Evolutionary conservation across 2,888 invertebrate species (phyloP).

Genomic region (Calliscelio sp.): DNA sequence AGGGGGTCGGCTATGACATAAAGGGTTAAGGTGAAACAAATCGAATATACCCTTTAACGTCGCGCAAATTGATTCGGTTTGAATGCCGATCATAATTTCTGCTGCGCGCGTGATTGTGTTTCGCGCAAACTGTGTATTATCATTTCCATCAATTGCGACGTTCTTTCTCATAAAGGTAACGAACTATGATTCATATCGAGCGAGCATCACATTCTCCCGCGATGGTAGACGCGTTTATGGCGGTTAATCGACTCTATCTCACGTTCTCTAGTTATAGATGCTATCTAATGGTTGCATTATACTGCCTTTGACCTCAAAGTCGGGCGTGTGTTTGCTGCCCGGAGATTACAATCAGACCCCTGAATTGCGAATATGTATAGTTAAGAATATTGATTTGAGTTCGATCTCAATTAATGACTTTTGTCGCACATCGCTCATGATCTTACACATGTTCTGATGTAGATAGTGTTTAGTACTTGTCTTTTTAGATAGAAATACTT

Average conservation of each 20-base stretch:
- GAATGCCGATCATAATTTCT: constrained; percentile 57
- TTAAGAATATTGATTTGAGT: constrained; percentile 61
- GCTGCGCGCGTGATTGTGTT: constrained; percentile 58
- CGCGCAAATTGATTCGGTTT: constrained; percentile 57
- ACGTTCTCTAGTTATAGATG: constrained; percentile 67
- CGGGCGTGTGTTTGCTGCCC: constrained; percentile 60
- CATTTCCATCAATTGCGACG: constrained; percentile 60
- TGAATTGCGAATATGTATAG: constrained; percentile 24
- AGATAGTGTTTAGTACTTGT: too few relatives aligned
- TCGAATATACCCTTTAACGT: constrained; percentile 65
- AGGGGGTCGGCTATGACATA: constrained; percentile 26
- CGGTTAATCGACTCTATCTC: constrained; percentile 68
- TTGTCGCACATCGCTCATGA: constrained; percentile 17
- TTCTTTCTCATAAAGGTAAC: constrained; percentile 66
- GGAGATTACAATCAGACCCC: constrained; percentile 62
- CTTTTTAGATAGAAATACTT: not conserved
- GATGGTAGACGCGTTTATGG: constrained; percentile 61
- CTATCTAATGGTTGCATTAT: constrained; percentile 69
- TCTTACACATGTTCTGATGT: too few relatives aligned
- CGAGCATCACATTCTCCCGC: constrained; percentile 62
- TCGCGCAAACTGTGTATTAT: constrained; percentile 59
- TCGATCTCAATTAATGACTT: constrained; percentile 41
- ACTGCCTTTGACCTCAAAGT: constrained; percentile 68
- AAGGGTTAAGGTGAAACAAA: constrained; percentile 62
- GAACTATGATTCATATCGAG: constrained; percentile 68